phyloP scores from a whole-genome alignment of 2,113 vertebrate genomes.

The Chitala chitala region DNA sequence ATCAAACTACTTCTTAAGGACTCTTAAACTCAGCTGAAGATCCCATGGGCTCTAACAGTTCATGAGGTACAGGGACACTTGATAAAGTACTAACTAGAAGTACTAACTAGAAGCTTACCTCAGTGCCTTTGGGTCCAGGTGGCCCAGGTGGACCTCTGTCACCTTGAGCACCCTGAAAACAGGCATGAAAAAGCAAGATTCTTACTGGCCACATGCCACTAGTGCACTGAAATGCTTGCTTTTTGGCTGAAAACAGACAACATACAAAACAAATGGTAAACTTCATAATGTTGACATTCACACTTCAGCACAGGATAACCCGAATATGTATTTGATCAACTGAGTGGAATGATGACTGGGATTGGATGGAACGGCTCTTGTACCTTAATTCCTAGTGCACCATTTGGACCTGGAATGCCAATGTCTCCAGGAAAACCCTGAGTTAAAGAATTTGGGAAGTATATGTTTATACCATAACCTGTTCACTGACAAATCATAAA shows the following conservation, averaged over 20 bases:
- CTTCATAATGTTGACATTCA: too few species aligned
- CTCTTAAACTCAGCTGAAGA: not conserved
- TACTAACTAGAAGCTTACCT: conserved; percentile 69
- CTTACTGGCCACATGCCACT: too few species aligned
- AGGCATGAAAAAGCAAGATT: too few species aligned
- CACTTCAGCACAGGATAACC: not conserved
- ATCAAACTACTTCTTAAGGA: not conserved
- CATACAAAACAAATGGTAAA: too few species aligned
- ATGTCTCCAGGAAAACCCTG: conserved; percentile 98
- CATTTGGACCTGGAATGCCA: conserved; percentile 86
- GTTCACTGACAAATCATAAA: too few species aligned
- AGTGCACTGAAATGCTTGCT: too few species aligned
- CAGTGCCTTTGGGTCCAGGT: conserved; percentile 78
- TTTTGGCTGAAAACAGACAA: too few species aligned
- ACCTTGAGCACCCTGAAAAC: conserved; percentile 78
- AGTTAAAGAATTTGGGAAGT: conserved; percentile 17
- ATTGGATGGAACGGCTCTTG: conserved; percentile 28
- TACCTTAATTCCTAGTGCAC: conserved; percentile 91
- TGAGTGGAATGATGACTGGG: too few species aligned
- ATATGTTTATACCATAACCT: too few species aligned
- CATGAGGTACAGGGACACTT: not conserved
- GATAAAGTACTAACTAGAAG: not conserved
- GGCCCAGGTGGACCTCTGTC: conserved; percentile 77
- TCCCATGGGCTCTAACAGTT: not conserved
- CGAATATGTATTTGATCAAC: not conserved